Conservation (phyloP, 2,113 vertebrate species). For the Mustela nigripes region DNA sequence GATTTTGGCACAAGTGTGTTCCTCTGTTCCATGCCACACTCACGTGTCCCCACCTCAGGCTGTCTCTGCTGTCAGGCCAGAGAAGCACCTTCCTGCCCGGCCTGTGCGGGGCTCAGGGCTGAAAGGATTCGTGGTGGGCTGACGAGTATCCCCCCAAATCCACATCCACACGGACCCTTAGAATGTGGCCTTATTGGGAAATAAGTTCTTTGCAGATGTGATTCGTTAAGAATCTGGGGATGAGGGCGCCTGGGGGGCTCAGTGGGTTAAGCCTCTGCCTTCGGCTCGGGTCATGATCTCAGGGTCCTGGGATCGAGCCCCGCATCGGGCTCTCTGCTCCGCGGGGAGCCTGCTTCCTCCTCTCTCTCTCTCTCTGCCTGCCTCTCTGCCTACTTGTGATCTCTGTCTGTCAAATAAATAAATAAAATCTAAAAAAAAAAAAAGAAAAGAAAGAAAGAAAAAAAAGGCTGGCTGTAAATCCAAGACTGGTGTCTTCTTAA, state of each 20-base stretch:
- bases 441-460: no score
- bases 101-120: accelerated
- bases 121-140: not conserved
- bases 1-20: no score
- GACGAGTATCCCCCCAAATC: not conserved
- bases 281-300: no score
- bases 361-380: no score
- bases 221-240: not conserved
- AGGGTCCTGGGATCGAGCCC: no score
- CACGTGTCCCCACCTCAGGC: not conserved
- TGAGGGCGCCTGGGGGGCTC: not conserved
- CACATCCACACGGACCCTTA: not conserved
- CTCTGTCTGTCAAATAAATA: no score
- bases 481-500: not conserved
- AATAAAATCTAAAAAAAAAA: no score
- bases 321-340: no score
- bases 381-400: no score
- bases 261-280: no score
- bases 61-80: not conserved
- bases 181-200: not conserved
- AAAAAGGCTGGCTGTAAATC: not conserved
- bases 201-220: not conserved
- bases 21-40: not conserved
- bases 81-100: not conserved
- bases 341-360: no score